Base-by-base conservation (phyloP, 2,113 vertebrate species). In the Ceyx melanurus region DNA sequence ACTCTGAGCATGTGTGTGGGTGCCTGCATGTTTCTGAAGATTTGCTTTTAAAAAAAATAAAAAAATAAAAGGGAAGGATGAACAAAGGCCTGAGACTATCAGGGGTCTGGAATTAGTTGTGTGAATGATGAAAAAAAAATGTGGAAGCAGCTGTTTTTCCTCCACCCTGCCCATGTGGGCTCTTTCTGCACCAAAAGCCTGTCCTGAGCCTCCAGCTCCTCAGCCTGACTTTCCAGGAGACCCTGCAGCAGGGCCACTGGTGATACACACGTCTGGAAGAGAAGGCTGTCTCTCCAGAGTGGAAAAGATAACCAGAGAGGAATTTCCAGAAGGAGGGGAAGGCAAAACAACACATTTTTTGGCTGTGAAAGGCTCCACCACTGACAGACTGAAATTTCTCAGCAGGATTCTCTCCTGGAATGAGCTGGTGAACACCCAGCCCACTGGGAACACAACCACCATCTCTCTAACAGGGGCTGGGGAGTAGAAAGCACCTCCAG, bases 1-100 rank as follows among this genome's bases (percentile, higher is more conserved):
- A 87, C 89, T 87, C 78, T 23, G 33, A 79, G 67, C 71, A 51
- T 79, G 57, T 74, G 87, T 89, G 68, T 31, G 88, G 80, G 86
- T 81, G 82, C 88, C 78, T 89, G 60, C 26, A 26, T 2, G 3
- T 45, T 90, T 73, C 85, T 91, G 50, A 62, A 84, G 62, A 64
- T 68, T 92, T 89, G 31, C 42, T 88, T 33, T 11, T 79, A 67
- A 78, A 48, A 11, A 84, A 78, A 80, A 62, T 74, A 62, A 74
- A 86, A 17, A 15, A 14, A 76, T 11, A 76, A 58, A 78, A 89
- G 37, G 19, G 17, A 81, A 90, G 11, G 67, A 70, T 1, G 8
- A 95, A 93, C 68, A 93, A 94, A 96, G 57, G 31, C 28, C 13
- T 88, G 76, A 83, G 65, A 80, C 40, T 76, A 20, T 51, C 2